Evolutionary conservation across 1,140 invertebrate genomes (phyloP).

Genomic region (Orius insidiosus): DNA sequence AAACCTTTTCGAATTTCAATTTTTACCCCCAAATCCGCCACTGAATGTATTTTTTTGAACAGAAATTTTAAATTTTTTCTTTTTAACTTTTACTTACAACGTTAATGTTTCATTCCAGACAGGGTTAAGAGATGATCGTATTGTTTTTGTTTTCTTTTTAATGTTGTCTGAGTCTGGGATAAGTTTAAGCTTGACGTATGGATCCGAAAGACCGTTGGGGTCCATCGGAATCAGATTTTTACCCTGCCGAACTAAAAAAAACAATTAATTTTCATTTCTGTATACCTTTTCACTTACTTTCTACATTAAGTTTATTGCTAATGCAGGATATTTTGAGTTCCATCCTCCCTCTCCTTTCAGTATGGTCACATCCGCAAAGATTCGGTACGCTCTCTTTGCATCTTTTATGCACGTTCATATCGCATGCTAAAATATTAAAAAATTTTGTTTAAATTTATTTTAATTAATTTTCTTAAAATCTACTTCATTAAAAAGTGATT

Average conservation of each 20-base stretch:
- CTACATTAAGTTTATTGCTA: constrained; percentile 67
- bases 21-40: constrained; percentile 1
- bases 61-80: too few species aligned
- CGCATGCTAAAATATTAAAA: constrained; percentile 64
- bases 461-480: too few species aligned
- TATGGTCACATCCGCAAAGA: constrained; percentile 97
- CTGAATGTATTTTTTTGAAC: neutral
- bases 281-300: constrained; percentile 53
- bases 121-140: constrained; percentile 86
- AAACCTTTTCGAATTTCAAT: too few species aligned
- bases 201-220: constrained; percentile 95
- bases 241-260: constrained; percentile 77
- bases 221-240: constrained; percentile 99
- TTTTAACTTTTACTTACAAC: constrained; percentile 78
- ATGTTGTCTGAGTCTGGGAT: constrained; percentile 84
- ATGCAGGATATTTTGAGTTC: constrained; percentile 59
- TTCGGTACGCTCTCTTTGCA: constrained; percentile 97
- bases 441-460: neutral
- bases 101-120: constrained; percentile 90
- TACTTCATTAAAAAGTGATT: too few species aligned
- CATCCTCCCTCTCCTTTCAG: constrained; percentile 90
- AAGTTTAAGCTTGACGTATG: constrained; percentile 95
- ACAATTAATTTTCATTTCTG: too few species aligned
- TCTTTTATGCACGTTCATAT: constrained; percentile 99
- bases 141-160: constrained; percentile 97